Conservation (phyloP, 2,888 invertebrate genomes). For the Dexiosoma caninum region DNA sequence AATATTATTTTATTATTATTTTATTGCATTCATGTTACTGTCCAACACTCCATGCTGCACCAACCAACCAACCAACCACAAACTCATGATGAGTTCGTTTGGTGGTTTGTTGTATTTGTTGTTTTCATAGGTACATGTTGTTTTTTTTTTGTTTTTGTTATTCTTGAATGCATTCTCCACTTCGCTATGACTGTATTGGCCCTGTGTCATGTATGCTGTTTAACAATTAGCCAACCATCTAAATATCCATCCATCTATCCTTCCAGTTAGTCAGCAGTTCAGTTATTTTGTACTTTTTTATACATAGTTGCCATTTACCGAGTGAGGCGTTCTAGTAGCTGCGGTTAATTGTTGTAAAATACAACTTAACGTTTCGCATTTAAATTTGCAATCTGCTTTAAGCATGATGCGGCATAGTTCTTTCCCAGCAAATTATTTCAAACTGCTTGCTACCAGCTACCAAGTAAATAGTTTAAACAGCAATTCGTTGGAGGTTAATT, state of each 20-base stretch:
- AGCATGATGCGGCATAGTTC: neutral
- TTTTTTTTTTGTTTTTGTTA: neutral
- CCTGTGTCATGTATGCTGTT: conserved; percentile 1
- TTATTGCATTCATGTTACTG: conserved; percentile 6
- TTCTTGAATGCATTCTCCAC: conserved; percentile 22
- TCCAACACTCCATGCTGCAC: conserved; percentile 10
- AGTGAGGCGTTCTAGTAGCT: conserved; percentile 1
- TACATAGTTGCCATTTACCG: neutral
- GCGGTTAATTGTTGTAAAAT: neutral
- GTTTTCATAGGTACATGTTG: neutral
- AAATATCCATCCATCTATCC: neutral
- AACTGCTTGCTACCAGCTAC: neutral
- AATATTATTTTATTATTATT: conserved; percentile 20
- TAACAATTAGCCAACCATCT: conserved; percentile 20
- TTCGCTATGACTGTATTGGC: conserved; percentile 8
- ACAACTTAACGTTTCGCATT: neutral
- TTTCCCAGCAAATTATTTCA: neutral
- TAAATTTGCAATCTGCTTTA: neutral
- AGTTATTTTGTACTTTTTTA: neutral
- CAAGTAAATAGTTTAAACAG: neutral
- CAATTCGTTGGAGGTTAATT: neutral
- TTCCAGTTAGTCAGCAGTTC: neutral
- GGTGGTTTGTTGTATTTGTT: conserved; percentile 1
- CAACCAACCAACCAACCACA: conserved; percentile 27
- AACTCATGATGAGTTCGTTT: conserved; percentile 33